Evolutionary conservation across 64 coral and sea anemone genomes (phyloP).

Genomic region (Pocillopora verrucosa): DNA sequence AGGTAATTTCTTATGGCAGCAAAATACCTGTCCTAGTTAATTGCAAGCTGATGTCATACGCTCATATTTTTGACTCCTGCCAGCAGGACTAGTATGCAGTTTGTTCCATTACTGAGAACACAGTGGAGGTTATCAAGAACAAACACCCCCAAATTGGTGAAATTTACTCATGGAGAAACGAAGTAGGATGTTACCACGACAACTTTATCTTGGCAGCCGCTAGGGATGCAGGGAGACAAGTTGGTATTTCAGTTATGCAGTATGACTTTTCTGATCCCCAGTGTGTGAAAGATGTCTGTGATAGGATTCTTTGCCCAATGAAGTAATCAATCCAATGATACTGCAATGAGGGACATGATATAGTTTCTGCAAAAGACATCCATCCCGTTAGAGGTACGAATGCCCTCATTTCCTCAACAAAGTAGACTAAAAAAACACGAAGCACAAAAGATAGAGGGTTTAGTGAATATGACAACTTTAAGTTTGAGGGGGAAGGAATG

Average conservation of each 20-base stretch:
- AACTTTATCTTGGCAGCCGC: not conserved
- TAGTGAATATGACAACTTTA: conserved; percentile 70
- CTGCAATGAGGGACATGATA: conserved; percentile 55
- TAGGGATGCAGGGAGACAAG: conserved; percentile 16
- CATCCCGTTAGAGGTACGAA: conserved; percentile 53
- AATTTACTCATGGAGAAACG: conserved; percentile 42
- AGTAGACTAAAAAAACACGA: conserved; percentile 30
- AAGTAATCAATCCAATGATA: conserved; percentile 60
- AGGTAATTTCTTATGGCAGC: conserved; percentile 36
- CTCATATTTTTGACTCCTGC: conserved; percentile 57
- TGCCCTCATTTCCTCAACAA: conserved; percentile 40
- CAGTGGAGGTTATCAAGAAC: not conserved
- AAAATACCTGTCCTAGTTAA: not conserved
- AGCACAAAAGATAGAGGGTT: conserved; percentile 64
- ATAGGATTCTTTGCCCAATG: conserved; percentile 66
- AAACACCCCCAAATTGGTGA: not conserved
- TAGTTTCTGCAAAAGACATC: conserved; percentile 63
- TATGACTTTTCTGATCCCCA: conserved; percentile 56
- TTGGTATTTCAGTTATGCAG: conserved; percentile 2
- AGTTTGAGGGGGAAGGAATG: conserved; percentile 51
- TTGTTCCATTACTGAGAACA: conserved; percentile 46
- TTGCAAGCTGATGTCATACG: conserved; percentile 51
- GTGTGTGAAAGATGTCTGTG: conserved; percentile 70
- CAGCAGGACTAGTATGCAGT: conserved; percentile 71
- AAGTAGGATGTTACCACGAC: conserved; percentile 68